A percentile compares a stretch with the other conserved stretches of the same genome.
phyloP scores from a whole-genome alignment of 2,113 vertebrate genomes.

The Nerophis lumbriciformis region DNA sequence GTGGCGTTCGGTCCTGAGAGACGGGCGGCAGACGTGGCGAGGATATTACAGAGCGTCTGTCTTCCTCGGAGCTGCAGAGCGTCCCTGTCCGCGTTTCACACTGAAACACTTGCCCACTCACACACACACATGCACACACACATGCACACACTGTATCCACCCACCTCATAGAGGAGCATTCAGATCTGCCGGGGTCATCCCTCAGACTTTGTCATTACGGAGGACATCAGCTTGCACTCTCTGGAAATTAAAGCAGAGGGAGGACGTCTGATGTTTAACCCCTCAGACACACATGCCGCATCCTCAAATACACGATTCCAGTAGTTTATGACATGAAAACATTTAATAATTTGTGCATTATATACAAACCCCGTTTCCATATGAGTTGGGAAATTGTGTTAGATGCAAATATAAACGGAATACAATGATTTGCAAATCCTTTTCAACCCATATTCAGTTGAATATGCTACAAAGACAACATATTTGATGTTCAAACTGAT shows the following conservation, averaged over 20 bases:
- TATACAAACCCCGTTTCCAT: too few relatives aligned
- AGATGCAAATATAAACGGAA: too few relatives aligned
- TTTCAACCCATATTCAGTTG: too few relatives aligned
- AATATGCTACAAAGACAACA: too few relatives aligned
- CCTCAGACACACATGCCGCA: conserved; percentile 13
- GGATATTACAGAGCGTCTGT: conserved; percentile 37
- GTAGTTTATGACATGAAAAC: neutral
- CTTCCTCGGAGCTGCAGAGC: conserved; percentile 41
- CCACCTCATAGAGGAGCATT: conserved; percentile 48
- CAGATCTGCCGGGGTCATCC: conserved; percentile 51
- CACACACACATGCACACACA: neutral
- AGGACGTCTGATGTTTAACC: conserved; percentile 30
- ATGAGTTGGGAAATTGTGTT: too few relatives aligned
- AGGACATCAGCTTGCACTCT: conserved; percentile 59
- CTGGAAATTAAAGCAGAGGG: conserved; percentile 60
- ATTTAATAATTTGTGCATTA: too few relatives aligned
- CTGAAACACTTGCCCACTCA: conserved; percentile 36
- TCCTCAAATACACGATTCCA: neutral
- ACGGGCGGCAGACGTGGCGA: conserved; percentile 18
- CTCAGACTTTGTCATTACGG: conserved; percentile 58
- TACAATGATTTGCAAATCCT: too few relatives aligned
- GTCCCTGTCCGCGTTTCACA: conserved; percentile 49
- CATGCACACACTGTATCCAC: neutral
- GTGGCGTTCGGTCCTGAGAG: conserved; percentile 10
- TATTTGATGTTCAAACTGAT: too few relatives aligned